Evolutionary conservation across 1,140 invertebrate genomes (phyloP).

Genomic region (Nylanderia fulva): DNA sequence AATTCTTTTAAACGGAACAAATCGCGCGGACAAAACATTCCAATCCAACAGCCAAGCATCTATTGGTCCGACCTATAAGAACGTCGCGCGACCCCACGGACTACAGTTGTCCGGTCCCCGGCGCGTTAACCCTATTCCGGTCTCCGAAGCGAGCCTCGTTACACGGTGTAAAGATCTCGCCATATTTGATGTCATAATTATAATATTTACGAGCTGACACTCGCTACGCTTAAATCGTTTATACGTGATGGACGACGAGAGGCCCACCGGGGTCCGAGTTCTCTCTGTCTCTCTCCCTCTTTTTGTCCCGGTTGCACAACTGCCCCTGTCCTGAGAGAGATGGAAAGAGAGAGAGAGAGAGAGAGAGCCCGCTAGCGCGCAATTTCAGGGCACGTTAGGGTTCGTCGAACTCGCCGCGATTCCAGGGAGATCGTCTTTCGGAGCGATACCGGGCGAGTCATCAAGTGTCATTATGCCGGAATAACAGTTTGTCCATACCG

Average conservation of each 20-base stretch:
- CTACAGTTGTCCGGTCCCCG: conserved; percentile 32
- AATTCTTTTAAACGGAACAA: conserved; percentile 70
- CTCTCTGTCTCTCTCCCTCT: no score
- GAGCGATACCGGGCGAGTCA: conserved; percentile 51
- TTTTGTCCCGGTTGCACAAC: neutral
- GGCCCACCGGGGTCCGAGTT: conserved; percentile 25
- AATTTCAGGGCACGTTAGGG: conserved; percentile 49
- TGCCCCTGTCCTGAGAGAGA: neutral
- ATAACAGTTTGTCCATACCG: conserved; percentile 40
- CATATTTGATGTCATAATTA: conserved; percentile 78
- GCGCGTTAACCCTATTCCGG: conserved; percentile 56
- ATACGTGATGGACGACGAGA: conserved; percentile 72
- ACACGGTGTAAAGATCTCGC: conserved; percentile 72
- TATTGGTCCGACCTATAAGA: conserved; percentile 37
- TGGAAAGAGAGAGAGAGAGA: neutral
- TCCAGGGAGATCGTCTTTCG: conserved; percentile 22
- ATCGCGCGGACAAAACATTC: conserved; percentile 74
- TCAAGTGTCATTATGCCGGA: conserved; percentile 60
- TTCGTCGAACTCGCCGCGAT: conserved; percentile 37
- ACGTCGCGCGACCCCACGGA: conserved; percentile 2
- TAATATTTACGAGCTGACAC: conserved; percentile 77
- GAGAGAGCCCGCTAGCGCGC: neutral
- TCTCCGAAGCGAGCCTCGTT: conserved; percentile 68
- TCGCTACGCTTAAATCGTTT: conserved; percentile 77
- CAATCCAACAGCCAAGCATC: conserved; percentile 31